Evolutionary conservation across 2,797 vertebrate genomes (phyloP), one percentile per base, ranked within the genome.

Genomic region (Bradypus variegatus): DNA sequence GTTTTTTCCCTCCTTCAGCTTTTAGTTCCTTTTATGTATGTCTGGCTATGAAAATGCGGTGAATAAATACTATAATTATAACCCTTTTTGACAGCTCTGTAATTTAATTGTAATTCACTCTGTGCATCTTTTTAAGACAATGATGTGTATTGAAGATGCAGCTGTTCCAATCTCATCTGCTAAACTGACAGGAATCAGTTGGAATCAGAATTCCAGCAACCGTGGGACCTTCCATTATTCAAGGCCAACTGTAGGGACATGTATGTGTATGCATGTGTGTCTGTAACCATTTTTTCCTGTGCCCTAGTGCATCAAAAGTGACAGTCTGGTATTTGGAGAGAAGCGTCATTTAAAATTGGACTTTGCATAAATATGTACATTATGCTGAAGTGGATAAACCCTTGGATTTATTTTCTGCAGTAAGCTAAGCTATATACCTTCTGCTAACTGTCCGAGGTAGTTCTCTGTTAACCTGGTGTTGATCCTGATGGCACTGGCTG

Each of bases 91-190:
- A 95, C 91, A 96, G 91, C 95, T 82, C 95, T 96, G 79, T 95
- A 95, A 96, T 96, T 95, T 95, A 94, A 96, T 96, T 96, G 94
- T 94, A 94, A 94, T 94, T 95, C 80, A 90, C 70, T 95, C 94
- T 15, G 91, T 94, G 91, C 91, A 87, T 95, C 94, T 93, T 92
- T 94, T 91, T 15, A 94, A 95, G 88, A 95, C 94, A 94, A 55
- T 94, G 79, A 72, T 94, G 92, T 50, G 38, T 94, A 92, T 87
- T 93, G 92, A 95, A 90, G 92, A 93, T 67, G 91, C 95, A 96
- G 95, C 95, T 96, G 95, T 80, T 92, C 53, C 87, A 18, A 3
- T 85, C 79, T 93, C 79, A 75, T 94, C 82, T 94, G 86, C 85
- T 95, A 88, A 95, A 82, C 76, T 88, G 90, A 94, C 90, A 93